These are phyloP conservation scores for Caranx ignobilis DNA, from an alignment of 2,113 vertebrate genomes.

Conservation along the genomic window DNA sequence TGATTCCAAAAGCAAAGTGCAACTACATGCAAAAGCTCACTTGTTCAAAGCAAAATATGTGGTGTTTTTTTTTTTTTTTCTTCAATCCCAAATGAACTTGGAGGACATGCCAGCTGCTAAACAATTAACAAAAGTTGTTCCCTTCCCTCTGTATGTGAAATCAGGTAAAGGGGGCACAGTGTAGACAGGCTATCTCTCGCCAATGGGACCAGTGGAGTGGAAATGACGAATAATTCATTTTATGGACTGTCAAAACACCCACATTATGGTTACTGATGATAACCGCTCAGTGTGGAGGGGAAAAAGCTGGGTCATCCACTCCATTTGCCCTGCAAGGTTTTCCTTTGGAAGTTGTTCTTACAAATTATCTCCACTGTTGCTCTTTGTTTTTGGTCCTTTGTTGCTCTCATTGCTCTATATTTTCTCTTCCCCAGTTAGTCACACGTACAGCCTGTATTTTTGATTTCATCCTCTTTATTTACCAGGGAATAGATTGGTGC, in stretches of 20 bases:
- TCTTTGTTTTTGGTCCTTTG: conserved; percentile 15
- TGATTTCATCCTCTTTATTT: background rate
- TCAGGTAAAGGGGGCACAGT: conserved; percentile 52
- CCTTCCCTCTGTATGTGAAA: conserved; percentile 23
- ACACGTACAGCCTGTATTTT: background rate
- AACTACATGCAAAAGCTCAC: background rate
- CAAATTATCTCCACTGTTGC: background rate
- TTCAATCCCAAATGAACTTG: background rate
- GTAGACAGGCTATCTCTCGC: conserved; percentile 46
- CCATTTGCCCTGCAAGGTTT: conserved; percentile 52
- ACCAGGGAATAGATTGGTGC: background rate
- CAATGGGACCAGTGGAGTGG: conserved; percentile 56
- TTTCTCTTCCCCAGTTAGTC: background rate
- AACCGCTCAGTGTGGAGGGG: conserved; percentile 43
- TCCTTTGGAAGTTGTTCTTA: conserved; percentile 27
- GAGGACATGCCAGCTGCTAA: background rate
- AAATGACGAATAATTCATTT: conserved; percentile 77
- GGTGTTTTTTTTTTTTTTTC: conserved; percentile 10
- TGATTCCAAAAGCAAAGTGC: background rate
- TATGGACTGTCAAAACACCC: conserved; percentile 69
- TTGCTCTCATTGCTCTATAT: background rate
- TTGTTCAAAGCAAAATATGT: background rate
- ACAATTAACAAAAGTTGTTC: conserved; percentile 25
- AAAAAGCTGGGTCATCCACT: conserved; percentile 67
- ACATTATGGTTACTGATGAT: conserved; percentile 76